Evolutionary conservation across 2,113 vertebrate genomes (phyloP), one percentile per base, ranked within the genome.

Genomic region (Cinclus cinclus): DNA sequence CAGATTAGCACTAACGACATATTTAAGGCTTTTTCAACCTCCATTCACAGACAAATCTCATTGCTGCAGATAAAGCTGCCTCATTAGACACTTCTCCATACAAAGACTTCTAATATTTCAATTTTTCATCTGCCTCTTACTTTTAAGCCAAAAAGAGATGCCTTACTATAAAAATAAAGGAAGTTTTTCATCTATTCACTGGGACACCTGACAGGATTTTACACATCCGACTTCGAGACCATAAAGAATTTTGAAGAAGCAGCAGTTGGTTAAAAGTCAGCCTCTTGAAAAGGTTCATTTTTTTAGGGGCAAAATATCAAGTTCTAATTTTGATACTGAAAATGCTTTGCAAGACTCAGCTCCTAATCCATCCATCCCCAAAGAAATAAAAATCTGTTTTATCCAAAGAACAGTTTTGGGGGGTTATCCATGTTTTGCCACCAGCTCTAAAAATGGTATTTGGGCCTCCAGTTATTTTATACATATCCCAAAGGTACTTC

Each of bases 1-100:
- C 77, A 52, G 60, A 67, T 96, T 47, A 80, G 87, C 86, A 90
- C 44, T 92, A 90, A 94, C 23, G 58, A 92, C 47, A n/a, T 21
- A 64, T 79, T 92, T 76, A 30, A 65, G 63, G 82, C 42, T 64
- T 73, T 90, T 91, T 73, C 89, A 85, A 42, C 60, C 69, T 82
- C 49, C 92, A 92, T 95, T 96, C 58, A 18, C 91, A 60, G 41
- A 68, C 62, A 50, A 67, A 56, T 89, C 95, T 94, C 47, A 44
- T 60, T 60, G 64, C 96, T 77, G 83, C 25, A 71, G 67, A 90
- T 89, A 97, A 94, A 96, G 86, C 92, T 94, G 92, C 87, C 88
- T 96, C 96, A 96, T 96, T 91, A 94, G 90, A 87, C 84, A 82
- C 80, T 81, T 94, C 95, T 92, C 92, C 62, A 69, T 58, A 91